A percentile compares a stretch with the other conserved stretches of the same genome.
phyloP scores from a whole-genome alignment of 2,888 invertebrate genomes.

The Formica aserva region DNA sequence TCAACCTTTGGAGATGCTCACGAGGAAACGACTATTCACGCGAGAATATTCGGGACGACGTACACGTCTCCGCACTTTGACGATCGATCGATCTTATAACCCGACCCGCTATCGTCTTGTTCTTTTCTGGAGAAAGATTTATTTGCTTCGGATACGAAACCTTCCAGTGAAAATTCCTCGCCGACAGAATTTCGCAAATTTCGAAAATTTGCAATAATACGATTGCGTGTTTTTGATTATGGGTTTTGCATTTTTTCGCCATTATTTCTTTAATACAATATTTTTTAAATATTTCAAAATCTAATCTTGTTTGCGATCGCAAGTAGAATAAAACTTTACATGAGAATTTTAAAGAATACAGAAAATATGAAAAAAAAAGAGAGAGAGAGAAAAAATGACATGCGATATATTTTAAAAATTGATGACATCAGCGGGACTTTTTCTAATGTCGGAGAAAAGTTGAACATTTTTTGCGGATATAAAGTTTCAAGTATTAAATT shows the following conservation, averaged over 20 bases:
- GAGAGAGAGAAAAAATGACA: too few species aligned
- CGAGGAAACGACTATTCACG: constrained; percentile 47
- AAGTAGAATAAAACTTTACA: too few species aligned
- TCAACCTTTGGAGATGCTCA: constrained; percentile 42
- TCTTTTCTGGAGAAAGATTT: constrained; percentile 28
- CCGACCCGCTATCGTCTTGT: not conserved
- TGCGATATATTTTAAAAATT: not conserved
- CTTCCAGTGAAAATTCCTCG: constrained; percentile 25
- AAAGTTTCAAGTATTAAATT: not conserved
- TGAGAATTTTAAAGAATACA: too few species aligned
- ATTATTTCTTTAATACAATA: not conserved
- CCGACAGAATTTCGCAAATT: not conserved
- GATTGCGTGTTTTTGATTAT: not conserved
- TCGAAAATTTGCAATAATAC: not conserved
- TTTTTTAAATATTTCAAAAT: not conserved
- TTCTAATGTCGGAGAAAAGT: not conserved
- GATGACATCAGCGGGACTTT: not conserved
- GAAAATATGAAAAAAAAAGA: too few species aligned
- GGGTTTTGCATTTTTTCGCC: not conserved
- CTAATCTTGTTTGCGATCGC: not conserved
- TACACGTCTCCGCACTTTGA: constrained; percentile 60
- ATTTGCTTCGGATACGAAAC: constrained; percentile 37
- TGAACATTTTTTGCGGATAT: not conserved
- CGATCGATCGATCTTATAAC: constrained; percentile 56
- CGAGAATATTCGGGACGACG: constrained; percentile 51